These are phyloP conservation scores for Zosterops borbonicus DNA, from an alignment of 2,113 vertebrate species.

Conservation along the genomic window DNA sequence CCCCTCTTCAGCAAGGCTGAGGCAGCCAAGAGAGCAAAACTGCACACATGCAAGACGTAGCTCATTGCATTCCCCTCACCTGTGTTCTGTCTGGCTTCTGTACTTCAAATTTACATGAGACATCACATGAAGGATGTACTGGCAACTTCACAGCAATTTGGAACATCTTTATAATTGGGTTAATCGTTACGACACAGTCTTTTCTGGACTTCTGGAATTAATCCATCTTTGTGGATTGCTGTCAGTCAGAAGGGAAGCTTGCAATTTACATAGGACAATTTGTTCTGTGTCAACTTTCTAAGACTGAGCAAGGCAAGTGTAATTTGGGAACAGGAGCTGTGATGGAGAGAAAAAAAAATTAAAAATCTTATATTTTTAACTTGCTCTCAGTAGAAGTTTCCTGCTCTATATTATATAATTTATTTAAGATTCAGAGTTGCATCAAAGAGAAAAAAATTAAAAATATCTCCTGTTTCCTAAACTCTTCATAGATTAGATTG, in stretches of 20 bases:
- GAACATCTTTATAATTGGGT: conserved; percentile 15
- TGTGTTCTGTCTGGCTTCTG: background rate
- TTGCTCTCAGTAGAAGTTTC: conserved; percentile 45
- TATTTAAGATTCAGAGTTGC: conserved; percentile 30
- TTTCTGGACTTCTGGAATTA: conserved; percentile 61
- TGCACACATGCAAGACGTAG: background rate
- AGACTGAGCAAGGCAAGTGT: conserved; percentile 50
- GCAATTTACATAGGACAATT: conserved; percentile 64
- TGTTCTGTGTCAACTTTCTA: conserved; percentile 65
- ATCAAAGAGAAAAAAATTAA: background rate
- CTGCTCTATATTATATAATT: conserved; percentile 45
- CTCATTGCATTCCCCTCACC: background rate
- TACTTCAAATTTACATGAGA: fast-evolving
- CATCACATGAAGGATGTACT: background rate
- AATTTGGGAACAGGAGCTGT: conserved; percentile 61
- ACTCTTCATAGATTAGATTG: background rate
- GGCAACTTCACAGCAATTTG: background rate
- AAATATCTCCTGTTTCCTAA: background rate
- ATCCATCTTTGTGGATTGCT: conserved; percentile 56
- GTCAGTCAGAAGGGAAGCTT: conserved; percentile 52
- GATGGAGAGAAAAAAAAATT: conserved; percentile 19
- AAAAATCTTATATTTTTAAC: conserved; percentile 47
- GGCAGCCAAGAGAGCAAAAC: background rate
- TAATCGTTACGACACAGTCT: conserved; percentile 22
- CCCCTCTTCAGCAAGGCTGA: background rate